Base-by-base conservation (phyloP, 1,140 invertebrate genomes). In the Sycophila sp. region DNA sequence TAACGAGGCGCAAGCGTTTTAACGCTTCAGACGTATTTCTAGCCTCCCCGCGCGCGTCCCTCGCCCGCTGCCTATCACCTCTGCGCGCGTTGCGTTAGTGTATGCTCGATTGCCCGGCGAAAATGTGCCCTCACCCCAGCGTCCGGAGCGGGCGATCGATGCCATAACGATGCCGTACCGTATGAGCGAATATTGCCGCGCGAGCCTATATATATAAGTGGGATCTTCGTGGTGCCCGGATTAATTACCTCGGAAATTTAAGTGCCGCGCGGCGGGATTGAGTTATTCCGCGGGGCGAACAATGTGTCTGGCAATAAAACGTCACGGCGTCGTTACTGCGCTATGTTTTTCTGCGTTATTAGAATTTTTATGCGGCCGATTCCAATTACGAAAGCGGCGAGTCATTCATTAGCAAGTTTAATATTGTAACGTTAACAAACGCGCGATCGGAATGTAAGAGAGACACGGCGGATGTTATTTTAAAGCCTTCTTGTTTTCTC, bases 1-100 rank as follows among this genome's bases (percentile, higher is more conserved):
- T 84, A 84, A 85, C 82, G 81, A 82, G 79, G 75, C 76, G 72
- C 75, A 64, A 77, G 73, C 80, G 73, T 77, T 81, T 81, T 80
- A 80, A 80, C 74, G 62, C 49, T 64, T n/a, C 5, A n/a, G 10
- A 24, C 53, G 17, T 17, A 8, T 36, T 15, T 17, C 30, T n/a
- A n/a, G 2, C n/a, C 5, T 3, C 4, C 53, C 4, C 30, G 7
- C 53, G 53, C 3, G 11, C 10, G 1, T 13, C 17, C 51, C 30
- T 2, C 28, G 5, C n/a, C 5, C 30, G 30, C 32, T 0, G 1
- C 1, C 38, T 13, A 45, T 30, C 56, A 7, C 19, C 13, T 13
- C 5, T 15, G 17, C 19, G 11, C 7, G 30, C 60, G 60, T 13
- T n/a, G 19, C 45, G n/a, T n/a, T n/a, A n/a, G n/a, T 47, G 24